These are phyloP conservation scores for Drosophila ficusphila DNA, from an alignment of 1,140 invertebrate genomes.

Conservation along the genomic window DNA sequence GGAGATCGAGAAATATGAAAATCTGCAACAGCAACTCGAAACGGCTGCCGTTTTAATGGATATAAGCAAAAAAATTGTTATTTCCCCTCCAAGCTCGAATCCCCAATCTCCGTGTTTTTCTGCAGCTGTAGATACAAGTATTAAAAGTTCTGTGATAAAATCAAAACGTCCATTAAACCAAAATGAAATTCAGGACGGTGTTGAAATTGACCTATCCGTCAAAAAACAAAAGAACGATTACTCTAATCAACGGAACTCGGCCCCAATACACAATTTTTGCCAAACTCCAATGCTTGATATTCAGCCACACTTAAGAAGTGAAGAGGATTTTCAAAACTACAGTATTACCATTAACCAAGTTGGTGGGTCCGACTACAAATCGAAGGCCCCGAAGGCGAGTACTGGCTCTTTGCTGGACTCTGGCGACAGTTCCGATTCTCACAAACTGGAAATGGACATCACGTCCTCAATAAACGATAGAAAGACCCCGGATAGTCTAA, in stretches of 20 bases:
- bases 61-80: constrained; percentile 84
- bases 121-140: constrained; percentile 73
- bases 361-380: constrained; percentile 49
- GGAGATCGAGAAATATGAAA: constrained; percentile 68
- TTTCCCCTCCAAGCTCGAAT: constrained; percentile 83
- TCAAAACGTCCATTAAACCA: constrained; percentile 77
- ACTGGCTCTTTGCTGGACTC: constrained; percentile 54
- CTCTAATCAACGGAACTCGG: constrained; percentile 47
- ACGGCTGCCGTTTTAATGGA: constrained; percentile 83
- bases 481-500: constrained; percentile 85
- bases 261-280: constrained; percentile 44
- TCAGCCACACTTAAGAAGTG: constrained; percentile 46
- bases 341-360: constrained; percentile 66
- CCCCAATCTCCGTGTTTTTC: constrained; percentile 80
- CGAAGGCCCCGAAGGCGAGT: constrained; percentile 41
- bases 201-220: constrained; percentile 81
- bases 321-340: constrained; percentile 59
- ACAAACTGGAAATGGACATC: constrained; percentile 82
- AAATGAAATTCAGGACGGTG: constrained; percentile 62
- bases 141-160: constrained; percentile 84
- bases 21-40: constrained; percentile 81
- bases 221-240: constrained; percentile 72
- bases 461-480: constrained; percentile 66
- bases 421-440: constrained; percentile 79
- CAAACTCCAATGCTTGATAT: constrained; percentile 63